Conservation (phyloP, 2,888 invertebrate species). For the Cantharis rufa region DNA sequence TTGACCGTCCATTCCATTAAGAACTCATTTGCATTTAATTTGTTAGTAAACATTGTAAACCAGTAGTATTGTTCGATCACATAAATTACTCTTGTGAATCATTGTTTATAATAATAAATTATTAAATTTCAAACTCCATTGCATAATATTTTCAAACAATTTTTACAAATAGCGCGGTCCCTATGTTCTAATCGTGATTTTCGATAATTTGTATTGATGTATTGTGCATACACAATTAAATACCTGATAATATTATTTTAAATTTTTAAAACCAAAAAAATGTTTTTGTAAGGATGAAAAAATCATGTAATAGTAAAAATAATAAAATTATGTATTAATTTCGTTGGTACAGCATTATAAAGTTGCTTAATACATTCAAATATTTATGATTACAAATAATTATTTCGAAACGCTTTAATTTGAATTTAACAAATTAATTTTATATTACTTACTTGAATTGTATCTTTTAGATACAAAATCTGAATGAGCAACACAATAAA, state of each 20-base stretch:
- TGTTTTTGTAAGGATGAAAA: too few relatives aligned
- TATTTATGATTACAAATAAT: not conserved
- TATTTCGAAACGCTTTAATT: not conserved
- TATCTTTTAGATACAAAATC: not conserved
- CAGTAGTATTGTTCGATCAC: not conserved
- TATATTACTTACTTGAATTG: slow-evolving; percentile 2
- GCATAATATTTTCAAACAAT: not conserved
- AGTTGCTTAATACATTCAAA: not conserved
- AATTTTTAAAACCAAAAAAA: too few relatives aligned
- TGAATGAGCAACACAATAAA: not conserved
- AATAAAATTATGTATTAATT: not conserved
- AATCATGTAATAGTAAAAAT: not conserved
- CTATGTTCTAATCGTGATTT: not conserved
- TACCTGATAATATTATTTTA: too few relatives aligned
- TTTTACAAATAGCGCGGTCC: not conserved
- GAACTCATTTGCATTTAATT: not conserved
- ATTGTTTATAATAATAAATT: not conserved
- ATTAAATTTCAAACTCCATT: not conserved
- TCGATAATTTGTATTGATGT: not conserved
- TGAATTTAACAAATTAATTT: not conserved
- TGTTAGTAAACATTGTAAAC: not conserved
- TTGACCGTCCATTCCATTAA: too few relatives aligned
- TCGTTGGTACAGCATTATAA: too few relatives aligned
- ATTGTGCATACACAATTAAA: too few relatives aligned
- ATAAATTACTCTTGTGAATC: not conserved